A percentile compares a stretch with the other conserved stretches of the same genome.
phyloP scores from a whole-genome alignment of 2,888 invertebrate species.

The Taenaris catops region DNA sequence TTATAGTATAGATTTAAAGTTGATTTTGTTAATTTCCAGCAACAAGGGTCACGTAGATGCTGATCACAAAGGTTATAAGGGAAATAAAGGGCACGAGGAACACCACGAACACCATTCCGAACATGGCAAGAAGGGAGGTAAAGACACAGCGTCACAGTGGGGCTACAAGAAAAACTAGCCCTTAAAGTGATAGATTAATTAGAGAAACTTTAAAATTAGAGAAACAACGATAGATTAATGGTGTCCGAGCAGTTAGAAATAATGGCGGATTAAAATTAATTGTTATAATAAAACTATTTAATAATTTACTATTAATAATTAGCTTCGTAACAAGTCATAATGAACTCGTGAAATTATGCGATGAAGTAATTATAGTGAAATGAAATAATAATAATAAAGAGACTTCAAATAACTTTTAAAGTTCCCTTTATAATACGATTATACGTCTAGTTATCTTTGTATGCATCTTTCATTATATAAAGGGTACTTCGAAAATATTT shows the following conservation, averaged over 20 bases:
- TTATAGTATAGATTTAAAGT: too few species aligned
- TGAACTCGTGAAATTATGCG: too few species aligned
- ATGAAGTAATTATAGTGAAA: too few species aligned
- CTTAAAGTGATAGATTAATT: neutral
- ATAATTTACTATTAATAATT: neutral
- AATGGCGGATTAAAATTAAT: neutral
- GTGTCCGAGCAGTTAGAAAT: neutral
- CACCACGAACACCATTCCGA: constrained; percentile 80
- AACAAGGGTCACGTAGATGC: constrained; percentile 83
- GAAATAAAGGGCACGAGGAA: constrained; percentile 81
- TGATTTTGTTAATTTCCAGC: constrained; percentile 39
- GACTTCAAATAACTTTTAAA: too few species aligned
- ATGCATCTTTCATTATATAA: too few species aligned
- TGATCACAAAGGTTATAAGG: constrained; percentile 82
- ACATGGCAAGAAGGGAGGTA: constrained; percentile 81
- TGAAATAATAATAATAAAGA: too few species aligned
- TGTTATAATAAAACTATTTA: constrained; percentile 7
- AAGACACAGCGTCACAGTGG: constrained; percentile 75
- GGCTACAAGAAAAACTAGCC: constrained; percentile 57
- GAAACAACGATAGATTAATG: too few species aligned
- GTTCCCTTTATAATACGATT: too few species aligned
- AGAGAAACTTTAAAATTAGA: too few species aligned
- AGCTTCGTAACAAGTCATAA: too few species aligned
- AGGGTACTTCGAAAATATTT: too few species aligned
- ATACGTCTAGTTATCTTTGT: too few species aligned